Evolutionary conservation across 2,797 vertebrate genomes (phyloP), one percentile per base, ranked within the genome.

Genomic region (Cuculus canorus): DNA sequence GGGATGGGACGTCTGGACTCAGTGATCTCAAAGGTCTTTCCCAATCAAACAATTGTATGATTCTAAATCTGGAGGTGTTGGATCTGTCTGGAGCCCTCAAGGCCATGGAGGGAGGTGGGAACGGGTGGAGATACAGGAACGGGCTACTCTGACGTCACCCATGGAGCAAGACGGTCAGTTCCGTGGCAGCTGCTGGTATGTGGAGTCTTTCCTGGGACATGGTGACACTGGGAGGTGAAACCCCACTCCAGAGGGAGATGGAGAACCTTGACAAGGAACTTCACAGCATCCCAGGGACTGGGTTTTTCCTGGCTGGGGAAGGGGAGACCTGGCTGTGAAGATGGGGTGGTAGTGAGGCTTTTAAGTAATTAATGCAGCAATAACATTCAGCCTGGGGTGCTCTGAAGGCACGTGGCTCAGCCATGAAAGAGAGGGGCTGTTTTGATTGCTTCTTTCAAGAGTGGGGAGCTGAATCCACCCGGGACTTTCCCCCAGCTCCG

Each of bases 371-470:
- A 43, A 24, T 39, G 47, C 59, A 7, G 73, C 0, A 4, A 35
- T 86, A 64, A 68, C 23, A 17, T 27, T 48, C n/a, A 47, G 30
- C 86, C 84, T 1, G 1, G 6, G 32, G 52, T 4, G 65, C 45
- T 54, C 11, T 22, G 76, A 68, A 15, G 28, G 37, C 12, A 48
- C 0, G 0, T 24, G 6, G 33, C 71, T 41, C 32, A 4, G 12
- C 18, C 87, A 91, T 89, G 90, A 93, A 89, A 93, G 84, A 33
- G 11, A 64, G 37, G 32, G 63, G 59, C 43, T 84, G 79, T 86
- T 76, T 25, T 8, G n/a, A 52, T 4, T 2, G 4, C 47, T 65
- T 21, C 61, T 81, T 50, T 73, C 70, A 71, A 78, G 54, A 4
- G 15, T 75, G 78, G 90, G 73, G 81, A 89, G 57, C 70, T 5